These are phyloP conservation scores for Anguilla anguilla DNA, from an alignment of 2,797 vertebrate species.

Conservation along the genomic window DNA sequence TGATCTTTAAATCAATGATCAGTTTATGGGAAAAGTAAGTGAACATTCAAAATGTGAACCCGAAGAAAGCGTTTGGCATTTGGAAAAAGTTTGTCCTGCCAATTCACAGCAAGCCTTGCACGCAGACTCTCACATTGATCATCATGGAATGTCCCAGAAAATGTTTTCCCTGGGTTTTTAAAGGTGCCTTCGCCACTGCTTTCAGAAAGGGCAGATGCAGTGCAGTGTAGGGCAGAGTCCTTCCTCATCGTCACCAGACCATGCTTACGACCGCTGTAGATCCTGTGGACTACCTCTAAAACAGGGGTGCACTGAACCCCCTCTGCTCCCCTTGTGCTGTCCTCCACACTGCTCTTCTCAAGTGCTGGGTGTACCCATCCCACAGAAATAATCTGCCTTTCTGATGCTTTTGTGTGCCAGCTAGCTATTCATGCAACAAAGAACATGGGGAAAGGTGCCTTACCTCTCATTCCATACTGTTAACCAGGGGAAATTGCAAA, in stretches of 20 bases:
- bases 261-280: conserved; percentile 21
- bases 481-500: background rate
- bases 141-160: background rate
- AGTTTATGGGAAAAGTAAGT: background rate
- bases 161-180: background rate
- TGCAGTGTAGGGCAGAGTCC: background rate
- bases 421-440: background rate
- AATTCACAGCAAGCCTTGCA: background rate
- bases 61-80: background rate
- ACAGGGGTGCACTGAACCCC: conserved; percentile 31
- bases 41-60: background rate
- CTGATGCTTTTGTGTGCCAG: background rate
- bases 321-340: background rate
- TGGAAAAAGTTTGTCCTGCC: background rate
- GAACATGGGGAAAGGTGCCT: background rate
- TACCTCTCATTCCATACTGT: background rate
- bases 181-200: background rate
- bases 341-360: background rate
- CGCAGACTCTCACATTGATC: background rate
- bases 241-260: conserved; percentile 4
- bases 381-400: background rate
- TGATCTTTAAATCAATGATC: background rate
- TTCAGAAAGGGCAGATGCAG: background rate
- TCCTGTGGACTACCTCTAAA: conserved; percentile 67
- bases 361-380: background rate